phyloP scores from a whole-genome alignment of 37 sponge, comb jelly and placozoan genomes.

The Theonella swinhoei region DNA sequence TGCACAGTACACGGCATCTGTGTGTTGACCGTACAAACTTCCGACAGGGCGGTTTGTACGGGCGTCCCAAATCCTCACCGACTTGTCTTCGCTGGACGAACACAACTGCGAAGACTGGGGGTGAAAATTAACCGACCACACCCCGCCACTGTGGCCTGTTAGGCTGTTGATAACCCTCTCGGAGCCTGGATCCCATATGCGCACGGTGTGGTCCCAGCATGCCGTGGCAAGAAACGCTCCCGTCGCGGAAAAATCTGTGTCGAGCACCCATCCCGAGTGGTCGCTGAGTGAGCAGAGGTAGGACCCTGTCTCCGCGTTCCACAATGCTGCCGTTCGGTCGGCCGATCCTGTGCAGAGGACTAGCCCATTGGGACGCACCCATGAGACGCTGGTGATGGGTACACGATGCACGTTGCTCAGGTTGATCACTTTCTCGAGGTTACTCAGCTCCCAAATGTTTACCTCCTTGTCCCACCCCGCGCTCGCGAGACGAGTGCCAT shows the following conservation, averaged over 20 bases:
- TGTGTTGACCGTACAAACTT: slow-evolving; percentile 55
- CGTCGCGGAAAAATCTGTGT: slow-evolving; percentile 50
- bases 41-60: slow-evolving; percentile 36
- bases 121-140: slow-evolving; percentile 82
- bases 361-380: slow-evolving; percentile 66
- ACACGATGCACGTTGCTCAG: slow-evolving; percentile 67
- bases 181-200: slow-evolving; percentile 81
- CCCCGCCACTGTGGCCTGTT: slow-evolving; percentile 72
- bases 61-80: slow-evolving; percentile 79
- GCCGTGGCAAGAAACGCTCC: slow-evolving; percentile 77
- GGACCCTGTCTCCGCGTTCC: slow-evolving; percentile 68
- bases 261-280: slow-evolving; percentile 84
- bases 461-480: slow-evolving; percentile 90
- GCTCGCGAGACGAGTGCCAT: slow-evolving; percentile 69
- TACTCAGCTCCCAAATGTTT: slow-evolving; percentile 75
- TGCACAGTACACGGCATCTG: slow-evolving; percentile 63
- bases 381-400: slow-evolving; percentile 74
- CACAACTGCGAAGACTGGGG: slow-evolving; percentile 68
- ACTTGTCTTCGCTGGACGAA: slow-evolving; percentile 69
- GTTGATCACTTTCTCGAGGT: slow-evolving; percentile 36
- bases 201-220: slow-evolving; percentile 87
- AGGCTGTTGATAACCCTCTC: slow-evolving; percentile 60
- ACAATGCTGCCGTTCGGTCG: slow-evolving; percentile 69
- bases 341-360: slow-evolving; percentile 82
- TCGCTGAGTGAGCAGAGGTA: slow-evolving; percentile 42